Conservation (phyloP, 2,888 invertebrate species). For the Microdon myrmicae region DNA sequence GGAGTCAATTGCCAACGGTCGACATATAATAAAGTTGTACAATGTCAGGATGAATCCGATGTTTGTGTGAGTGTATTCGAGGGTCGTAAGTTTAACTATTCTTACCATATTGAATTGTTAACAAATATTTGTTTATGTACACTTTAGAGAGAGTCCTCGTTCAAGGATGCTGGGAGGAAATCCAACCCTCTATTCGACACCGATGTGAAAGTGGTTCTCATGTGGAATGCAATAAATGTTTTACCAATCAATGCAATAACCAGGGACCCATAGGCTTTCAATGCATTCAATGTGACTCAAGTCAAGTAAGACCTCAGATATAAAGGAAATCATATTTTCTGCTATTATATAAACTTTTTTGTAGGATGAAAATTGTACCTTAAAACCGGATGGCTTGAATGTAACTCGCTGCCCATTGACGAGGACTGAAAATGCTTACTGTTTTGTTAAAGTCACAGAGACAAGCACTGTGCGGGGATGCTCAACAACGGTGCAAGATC, state of each 20-base stretch:
- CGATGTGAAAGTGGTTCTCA: conserved; percentile 39
- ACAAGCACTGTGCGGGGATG: conserved; percentile 54
- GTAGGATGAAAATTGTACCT: conserved; percentile 52
- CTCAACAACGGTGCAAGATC: conserved; percentile 46
- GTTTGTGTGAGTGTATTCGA: conserved; percentile 58
- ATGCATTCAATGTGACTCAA: conserved; percentile 57
- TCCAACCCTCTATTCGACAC: conserved; percentile 33
- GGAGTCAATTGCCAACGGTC: conserved; percentile 57
- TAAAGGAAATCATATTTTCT: neutral
- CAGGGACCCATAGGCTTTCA: conserved; percentile 40
- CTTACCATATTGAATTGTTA: neutral
- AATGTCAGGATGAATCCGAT: conserved; percentile 56
- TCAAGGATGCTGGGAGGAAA: conserved; percentile 55
- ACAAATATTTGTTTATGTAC: neutral
- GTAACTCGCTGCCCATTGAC: conserved; percentile 54
- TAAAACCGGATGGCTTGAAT: conserved; percentile 27
- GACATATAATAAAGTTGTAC: conserved; percentile 50
- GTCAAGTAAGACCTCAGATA: conserved; percentile 54
- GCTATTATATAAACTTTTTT: neutral
- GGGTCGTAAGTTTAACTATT: conserved; percentile 37
- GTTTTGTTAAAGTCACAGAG: conserved; percentile 48
- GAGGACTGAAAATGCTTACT: conserved; percentile 54
- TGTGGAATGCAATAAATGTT: conserved; percentile 47
- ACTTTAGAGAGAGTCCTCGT: conserved; percentile 50
- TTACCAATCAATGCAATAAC: conserved; percentile 55